Evolutionary conservation across 2,888 invertebrate genomes (phyloP).

Genomic region (Hirtodrosophila histrioides): DNA sequence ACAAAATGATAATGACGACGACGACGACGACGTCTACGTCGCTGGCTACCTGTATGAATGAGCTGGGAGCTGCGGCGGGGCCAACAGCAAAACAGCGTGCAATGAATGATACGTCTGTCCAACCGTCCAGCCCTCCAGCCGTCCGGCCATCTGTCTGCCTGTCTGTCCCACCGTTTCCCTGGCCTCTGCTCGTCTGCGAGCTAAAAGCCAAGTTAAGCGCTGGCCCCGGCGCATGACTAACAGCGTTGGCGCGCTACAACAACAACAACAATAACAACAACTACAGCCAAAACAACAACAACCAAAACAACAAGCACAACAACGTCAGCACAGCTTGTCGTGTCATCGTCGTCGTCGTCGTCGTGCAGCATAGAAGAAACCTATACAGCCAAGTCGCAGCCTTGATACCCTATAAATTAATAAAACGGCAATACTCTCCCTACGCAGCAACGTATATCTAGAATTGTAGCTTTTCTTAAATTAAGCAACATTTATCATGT

Average conservation of each 20-base stretch:
- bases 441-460: too few relatives aligned
- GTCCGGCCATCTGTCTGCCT: conserved; percentile 13
- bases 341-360: conserved; percentile 62
- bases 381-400: not conserved
- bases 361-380: conserved; percentile 53
- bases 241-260: conserved; percentile 72
- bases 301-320: conserved; percentile 36
- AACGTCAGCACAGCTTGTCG: conserved; percentile 65
- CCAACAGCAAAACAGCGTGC: conserved; percentile 46
- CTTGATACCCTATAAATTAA: conserved; percentile 20
- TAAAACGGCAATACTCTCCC: too few relatives aligned
- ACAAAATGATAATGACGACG: conserved; percentile 77
- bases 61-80: conserved; percentile 35
- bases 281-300: conserved; percentile 15
- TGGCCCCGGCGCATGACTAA: conserved; percentile 74
- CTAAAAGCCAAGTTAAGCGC: conserved; percentile 72
- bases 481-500: too few relatives aligned
- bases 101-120: conserved; percentile 69
- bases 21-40: conserved; percentile 36
- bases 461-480: too few relatives aligned
- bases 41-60: conserved; percentile 76
- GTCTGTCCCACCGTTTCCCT: conserved; percentile 19
- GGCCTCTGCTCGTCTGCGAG: conserved; percentile 44
- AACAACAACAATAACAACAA: conserved; percentile 39
- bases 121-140: conserved; percentile 10